Conservation (phyloP, 2,797 vertebrate genomes). For the Pseudocheirus occidentalis region DNA sequence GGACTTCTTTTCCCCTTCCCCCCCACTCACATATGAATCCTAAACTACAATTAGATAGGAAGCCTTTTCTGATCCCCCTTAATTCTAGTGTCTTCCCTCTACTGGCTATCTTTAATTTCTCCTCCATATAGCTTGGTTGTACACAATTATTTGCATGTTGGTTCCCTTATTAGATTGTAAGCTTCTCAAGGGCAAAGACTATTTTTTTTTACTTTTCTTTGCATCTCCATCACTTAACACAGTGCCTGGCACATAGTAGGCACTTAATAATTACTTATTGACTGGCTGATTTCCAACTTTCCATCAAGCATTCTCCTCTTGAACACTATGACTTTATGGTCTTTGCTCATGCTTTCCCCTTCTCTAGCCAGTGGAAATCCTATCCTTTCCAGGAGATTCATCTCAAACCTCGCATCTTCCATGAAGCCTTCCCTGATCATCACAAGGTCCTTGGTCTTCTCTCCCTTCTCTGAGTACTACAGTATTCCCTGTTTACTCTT, state of each 20-base stretch:
- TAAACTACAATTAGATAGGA: no score
- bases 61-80: no score
- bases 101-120: no score
- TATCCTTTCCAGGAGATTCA: not conserved
- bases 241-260: not conserved
- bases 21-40: no score
- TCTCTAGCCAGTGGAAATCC: not conserved
- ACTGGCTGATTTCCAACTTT: not conserved
- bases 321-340: not conserved
- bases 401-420: not conserved
- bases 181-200: not conserved
- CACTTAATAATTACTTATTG: not conserved
- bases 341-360: not conserved
- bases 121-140: no score
- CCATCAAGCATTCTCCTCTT: not conserved
- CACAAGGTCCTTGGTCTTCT: not conserved
- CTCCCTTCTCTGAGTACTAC: not conserved
- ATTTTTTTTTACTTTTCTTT: not conserved
- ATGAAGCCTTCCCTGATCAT: not conserved
- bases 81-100: no score
- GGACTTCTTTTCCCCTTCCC: no score
- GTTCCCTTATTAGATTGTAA: not conserved
- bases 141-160: no score
- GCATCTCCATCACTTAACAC: not conserved
- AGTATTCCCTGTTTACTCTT: not conserved